Percentiles rank a stretch among this genome's conserved stretches.
Evolutionary conservation across 2,113 vertebrate species (phyloP).

Genomic region (Carassius carassius): DNA sequence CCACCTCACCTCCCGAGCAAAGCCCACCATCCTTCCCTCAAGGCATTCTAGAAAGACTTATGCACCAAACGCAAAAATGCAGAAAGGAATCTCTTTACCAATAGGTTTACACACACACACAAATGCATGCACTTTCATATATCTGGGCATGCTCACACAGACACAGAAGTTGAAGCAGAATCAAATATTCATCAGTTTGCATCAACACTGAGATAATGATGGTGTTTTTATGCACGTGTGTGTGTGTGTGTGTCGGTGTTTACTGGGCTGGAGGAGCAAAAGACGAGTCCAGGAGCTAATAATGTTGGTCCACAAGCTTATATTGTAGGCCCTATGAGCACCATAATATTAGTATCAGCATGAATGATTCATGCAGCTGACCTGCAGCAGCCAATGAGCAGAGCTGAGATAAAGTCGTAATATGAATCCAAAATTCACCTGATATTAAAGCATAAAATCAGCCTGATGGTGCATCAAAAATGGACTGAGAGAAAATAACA

Average conservation of each 20-base stretch:
- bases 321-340: not conserved
- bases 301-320: not conserved
- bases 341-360: constrained; percentile 28
- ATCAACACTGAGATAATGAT: not conserved
- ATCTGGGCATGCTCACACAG: not conserved
- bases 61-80: not conserved
- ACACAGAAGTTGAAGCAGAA: not conserved
- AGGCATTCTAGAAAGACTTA: not conserved
- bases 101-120: not conserved
- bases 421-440: constrained; percentile 21
- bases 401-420: not conserved
- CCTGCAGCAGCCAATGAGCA: not conserved
- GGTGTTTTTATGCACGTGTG: not conserved
- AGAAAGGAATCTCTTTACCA: not conserved
- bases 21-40: not conserved
- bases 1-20: not conserved
- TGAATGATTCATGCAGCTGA: constrained; percentile 35
- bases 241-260: constrained; percentile 7
- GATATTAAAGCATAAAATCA: constrained; percentile 19
- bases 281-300: not conserved
- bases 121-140: not conserved
- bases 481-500: not conserved
- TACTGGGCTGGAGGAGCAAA: not conserved
- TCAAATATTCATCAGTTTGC: constrained; percentile 24
- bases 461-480: not conserved